These are phyloP conservation scores for Amniataba percoides DNA, from an alignment of 2,797 vertebrate species.

Conservation along the genomic window DNA sequence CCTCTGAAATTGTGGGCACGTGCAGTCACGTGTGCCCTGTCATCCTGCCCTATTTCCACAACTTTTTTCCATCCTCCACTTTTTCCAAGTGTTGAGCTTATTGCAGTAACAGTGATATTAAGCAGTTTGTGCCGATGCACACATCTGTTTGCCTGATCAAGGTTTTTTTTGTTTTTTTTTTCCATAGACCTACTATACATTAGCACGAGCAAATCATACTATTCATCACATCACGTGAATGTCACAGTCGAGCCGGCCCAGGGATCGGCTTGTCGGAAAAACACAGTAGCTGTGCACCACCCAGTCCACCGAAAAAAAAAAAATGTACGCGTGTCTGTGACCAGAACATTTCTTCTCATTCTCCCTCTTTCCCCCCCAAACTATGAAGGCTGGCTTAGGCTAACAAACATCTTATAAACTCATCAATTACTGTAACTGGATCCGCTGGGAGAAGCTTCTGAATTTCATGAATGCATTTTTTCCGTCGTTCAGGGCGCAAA, in stretches of 20 bases:
- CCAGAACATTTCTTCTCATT: constrained; percentile 68
- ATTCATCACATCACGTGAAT: constrained; percentile 69
- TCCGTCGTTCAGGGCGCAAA: constrained; percentile 63
- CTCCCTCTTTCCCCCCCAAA: constrained; percentile 54
- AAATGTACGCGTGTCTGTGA: constrained; percentile 34
- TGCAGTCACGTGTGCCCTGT: constrained; percentile 69
- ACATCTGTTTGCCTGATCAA: constrained; percentile 86
- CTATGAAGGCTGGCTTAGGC: constrained; percentile 73
- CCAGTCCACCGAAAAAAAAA: constrained; percentile 11
- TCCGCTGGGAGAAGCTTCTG: constrained; percentile 81
- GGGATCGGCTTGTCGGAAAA: constrained; percentile 74
- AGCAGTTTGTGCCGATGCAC: constrained; percentile 75
- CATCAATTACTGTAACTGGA: constrained; percentile 85
- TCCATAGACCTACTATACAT: constrained; percentile 69
- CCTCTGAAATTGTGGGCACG: constrained; percentile 42
- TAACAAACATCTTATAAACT: constrained; percentile 84
- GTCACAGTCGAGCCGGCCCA: constrained; percentile 49
- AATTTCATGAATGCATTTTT: constrained; percentile 84
- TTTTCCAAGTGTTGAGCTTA: constrained; percentile 82
- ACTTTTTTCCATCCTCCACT: constrained; percentile 77
- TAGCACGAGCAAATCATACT: constrained; percentile 69
- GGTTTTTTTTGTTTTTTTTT: constrained; percentile 57
- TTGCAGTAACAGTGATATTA: constrained; percentile 81
- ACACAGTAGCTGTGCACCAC: constrained; percentile 67
- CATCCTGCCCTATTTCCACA: constrained; percentile 76